phyloP scores from a whole-genome alignment of 2,888 invertebrate genomes.

The Drosophila nr. perissopoda region DNA sequence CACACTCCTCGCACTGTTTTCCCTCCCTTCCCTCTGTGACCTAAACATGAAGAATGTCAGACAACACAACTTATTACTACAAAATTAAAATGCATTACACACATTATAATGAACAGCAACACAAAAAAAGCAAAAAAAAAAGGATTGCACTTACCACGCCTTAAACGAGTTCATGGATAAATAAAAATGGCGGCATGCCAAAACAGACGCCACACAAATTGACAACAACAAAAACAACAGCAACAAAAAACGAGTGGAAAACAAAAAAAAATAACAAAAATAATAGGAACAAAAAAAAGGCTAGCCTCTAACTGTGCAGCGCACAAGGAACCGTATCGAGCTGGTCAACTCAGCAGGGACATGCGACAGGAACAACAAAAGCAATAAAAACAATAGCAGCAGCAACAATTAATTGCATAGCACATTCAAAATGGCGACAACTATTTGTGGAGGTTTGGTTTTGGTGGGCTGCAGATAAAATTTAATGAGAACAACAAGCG shows the following conservation, averaged over 20 bases:
- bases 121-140: slow-evolving; percentile 22
- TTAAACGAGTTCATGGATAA: slow-evolving; percentile 69
- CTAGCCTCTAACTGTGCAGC: slow-evolving; percentile 27
- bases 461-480: slow-evolving; percentile 16
- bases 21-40: background rate
- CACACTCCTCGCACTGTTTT: background rate
- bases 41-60: slow-evolving; percentile 31
- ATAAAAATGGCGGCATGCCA: slow-evolving; percentile 81
- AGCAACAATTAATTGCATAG: slow-evolving; percentile 62
- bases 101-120: slow-evolving; percentile 37
- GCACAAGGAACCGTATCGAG: slow-evolving; percentile 40
- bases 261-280: slow-evolving; percentile 13
- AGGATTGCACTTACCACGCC: slow-evolving; percentile 65
- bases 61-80: slow-evolving; percentile 24
- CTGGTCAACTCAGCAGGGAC: slow-evolving; percentile 47
- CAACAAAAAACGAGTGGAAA: slow-evolving; percentile 7
- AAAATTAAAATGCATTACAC: slow-evolving; percentile 53
- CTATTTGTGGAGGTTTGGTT: slow-evolving; percentile 41
- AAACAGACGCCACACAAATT: slow-evolving; percentile 52
- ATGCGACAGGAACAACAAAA: slow-evolving; percentile 40
- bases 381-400: slow-evolving; percentile 24
- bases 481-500: slow-evolving; percentile 52
- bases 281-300: background rate
- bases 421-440: slow-evolving; percentile 57
- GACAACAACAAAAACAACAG: slow-evolving; percentile 34